Conservation (phyloP, 2,113 vertebrate species). For the Leiothrix lutea region DNA sequence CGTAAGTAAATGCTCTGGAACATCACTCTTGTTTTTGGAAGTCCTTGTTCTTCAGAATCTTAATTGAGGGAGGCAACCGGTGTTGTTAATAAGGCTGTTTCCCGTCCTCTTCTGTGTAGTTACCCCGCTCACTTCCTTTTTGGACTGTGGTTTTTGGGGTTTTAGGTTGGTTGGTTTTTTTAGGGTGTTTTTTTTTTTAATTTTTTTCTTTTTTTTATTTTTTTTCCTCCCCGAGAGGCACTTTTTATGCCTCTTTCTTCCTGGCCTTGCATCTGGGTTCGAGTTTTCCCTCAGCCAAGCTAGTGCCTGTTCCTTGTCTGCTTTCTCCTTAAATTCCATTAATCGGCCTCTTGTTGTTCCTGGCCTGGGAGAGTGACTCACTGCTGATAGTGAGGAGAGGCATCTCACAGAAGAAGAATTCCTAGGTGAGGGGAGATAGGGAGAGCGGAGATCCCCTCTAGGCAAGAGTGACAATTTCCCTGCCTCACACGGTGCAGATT, state of each 20-base stretch:
- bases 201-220: background rate
- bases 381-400: conserved; percentile 5
- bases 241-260: conserved; percentile 37
- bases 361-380: conserved; percentile 42
- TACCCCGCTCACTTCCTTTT: background rate
- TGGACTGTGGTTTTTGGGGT: background rate
- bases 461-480: background rate
- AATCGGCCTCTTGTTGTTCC: background rate
- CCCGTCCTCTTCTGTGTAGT: background rate
- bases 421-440: background rate
- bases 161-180: background rate
- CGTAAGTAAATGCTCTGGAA: conserved; percentile 63
- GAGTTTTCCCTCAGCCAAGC: conserved; percentile 34
- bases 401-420: background rate
- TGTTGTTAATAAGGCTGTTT: background rate
- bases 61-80: background rate
- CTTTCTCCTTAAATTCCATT: conserved; percentile 8
- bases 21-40: conserved; percentile 6
- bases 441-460: background rate
- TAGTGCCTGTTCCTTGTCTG: conserved; percentile 40
- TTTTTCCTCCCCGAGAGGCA: background rate
- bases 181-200: no score
- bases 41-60: background rate
- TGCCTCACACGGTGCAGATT: background rate
- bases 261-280: conserved; percentile 31